A percentile compares a stretch with the other conserved stretches of the same genome.
These are phyloP conservation scores for Pelecanus crispus DNA, from an alignment of 2,113 vertebrate genomes.

Conservation along the genomic window DNA sequence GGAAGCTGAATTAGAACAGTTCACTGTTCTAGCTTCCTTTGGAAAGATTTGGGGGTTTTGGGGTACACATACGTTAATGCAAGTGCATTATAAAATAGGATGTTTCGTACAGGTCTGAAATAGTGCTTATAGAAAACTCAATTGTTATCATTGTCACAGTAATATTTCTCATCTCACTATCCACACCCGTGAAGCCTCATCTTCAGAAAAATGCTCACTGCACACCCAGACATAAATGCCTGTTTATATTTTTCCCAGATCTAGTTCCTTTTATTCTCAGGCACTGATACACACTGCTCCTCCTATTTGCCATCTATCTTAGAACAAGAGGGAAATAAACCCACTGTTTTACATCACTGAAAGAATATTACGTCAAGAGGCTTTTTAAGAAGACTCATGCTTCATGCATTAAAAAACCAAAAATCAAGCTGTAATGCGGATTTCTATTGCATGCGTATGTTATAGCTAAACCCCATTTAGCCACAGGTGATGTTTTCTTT, in stretches of 20 bases:
- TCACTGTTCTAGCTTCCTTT: neutral
- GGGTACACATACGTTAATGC: neutral
- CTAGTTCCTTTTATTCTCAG: neutral
- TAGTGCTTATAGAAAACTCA: neutral
- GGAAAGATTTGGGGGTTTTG: rapidly evolving
- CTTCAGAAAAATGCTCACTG: neutral
- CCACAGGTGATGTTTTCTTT: neutral
- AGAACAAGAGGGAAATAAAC: neutral
- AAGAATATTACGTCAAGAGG: neutral
- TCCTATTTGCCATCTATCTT: neutral
- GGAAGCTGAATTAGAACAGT: neutral
- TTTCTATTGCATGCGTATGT: neutral
- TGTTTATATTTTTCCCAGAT: neutral
- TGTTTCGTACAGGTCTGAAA: neutral
- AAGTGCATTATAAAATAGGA: neutral
- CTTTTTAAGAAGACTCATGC: conserved; percentile 9
- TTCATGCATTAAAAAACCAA: conserved; percentile 30
- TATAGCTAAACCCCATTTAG: conserved; percentile 36
- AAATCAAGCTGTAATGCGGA: neutral
- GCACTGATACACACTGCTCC: neutral
- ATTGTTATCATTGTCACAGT: neutral
- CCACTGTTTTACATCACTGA: neutral
- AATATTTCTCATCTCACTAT: neutral
- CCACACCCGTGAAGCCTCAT: neutral
- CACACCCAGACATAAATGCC: neutral